These are phyloP conservation scores for Portunus trituberculatus DNA, from an alignment of 1,140 invertebrate genomes.

Conservation along the genomic window DNA sequence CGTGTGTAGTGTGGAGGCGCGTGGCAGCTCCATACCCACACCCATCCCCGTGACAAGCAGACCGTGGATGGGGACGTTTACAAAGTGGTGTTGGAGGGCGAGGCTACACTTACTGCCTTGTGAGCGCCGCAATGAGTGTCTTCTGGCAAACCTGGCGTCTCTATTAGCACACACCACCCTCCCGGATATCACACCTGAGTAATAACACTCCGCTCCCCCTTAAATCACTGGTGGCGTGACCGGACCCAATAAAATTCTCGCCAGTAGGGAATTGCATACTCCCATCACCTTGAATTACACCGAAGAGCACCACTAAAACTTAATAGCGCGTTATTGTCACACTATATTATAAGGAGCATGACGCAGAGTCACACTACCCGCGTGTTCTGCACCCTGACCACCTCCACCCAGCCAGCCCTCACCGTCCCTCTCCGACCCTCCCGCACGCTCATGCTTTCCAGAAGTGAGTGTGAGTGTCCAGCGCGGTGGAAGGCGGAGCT, in stretches of 20 bases:
- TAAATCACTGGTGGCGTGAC: not conserved
- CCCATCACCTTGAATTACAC: constrained; percentile 2
- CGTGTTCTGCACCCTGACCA: too few species aligned
- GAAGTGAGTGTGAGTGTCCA: not conserved
- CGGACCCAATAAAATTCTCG: not conserved
- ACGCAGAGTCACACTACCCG: not conserved
- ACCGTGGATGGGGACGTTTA: not conserved
- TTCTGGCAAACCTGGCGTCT: not conserved
- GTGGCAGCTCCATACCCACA: too few species aligned
- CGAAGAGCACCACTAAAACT: not conserved
- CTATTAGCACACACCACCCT: not conserved
- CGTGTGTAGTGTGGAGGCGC: too few species aligned
- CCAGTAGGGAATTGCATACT: not conserved
- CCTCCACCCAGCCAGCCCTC: too few species aligned
- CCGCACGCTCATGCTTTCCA: not conserved
- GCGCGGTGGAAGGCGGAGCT: not conserved
- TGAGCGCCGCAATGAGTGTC: not conserved
- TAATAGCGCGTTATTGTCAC: not conserved
- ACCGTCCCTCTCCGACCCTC: not conserved
- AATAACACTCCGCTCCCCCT: not conserved
- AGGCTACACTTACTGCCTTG: not conserved
- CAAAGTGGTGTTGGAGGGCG: not conserved
- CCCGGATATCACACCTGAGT: not conserved
- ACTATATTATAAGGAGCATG: not conserved
- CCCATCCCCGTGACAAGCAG: too few species aligned